Evolutionary conservation across 2,113 vertebrate genomes (phyloP).

Genomic region (Phyllostomus discolor): DNA sequence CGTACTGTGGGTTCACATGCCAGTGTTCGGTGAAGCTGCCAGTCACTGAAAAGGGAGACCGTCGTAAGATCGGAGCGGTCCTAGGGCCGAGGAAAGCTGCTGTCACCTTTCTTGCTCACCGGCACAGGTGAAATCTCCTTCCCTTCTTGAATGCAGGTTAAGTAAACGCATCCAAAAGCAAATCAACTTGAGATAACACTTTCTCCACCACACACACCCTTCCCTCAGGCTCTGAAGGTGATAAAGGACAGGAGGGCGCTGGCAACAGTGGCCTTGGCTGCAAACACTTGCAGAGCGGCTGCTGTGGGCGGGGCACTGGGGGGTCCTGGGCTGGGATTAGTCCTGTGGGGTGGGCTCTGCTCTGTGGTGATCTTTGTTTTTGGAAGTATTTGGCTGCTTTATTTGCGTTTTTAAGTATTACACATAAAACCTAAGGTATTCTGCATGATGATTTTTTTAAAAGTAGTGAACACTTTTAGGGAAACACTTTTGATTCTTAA

Average conservation of each 20-base stretch:
- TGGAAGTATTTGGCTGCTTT: not conserved
- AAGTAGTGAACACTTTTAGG: not conserved
- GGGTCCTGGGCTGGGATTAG: not conserved
- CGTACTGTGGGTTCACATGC: not conserved
- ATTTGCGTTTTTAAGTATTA: not conserved
- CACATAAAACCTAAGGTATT: not conserved
- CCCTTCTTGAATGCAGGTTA: not conserved
- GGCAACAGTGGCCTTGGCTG: not conserved
- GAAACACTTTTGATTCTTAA: slow-evolving; percentile 14
- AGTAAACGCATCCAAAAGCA: not conserved
- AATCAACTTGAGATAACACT: not conserved
- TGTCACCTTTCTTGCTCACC: not conserved
- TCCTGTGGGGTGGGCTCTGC: not conserved
- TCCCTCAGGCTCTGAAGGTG: not conserved
- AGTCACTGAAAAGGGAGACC: not conserved
- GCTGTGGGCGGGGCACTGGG: not conserved
- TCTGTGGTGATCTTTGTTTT: not conserved
- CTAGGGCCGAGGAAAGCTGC: not conserved
- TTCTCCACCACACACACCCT: not conserved
- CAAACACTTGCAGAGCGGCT: not conserved
- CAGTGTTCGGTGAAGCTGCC: not conserved
- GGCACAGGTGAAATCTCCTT: not conserved
- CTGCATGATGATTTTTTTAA: not conserved
- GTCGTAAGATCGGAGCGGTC: not conserved
- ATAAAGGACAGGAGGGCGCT: not conserved